Percentiles rank a stretch among this genome's conserved stretches.
Evolutionary conservation across 2,797 vertebrate genomes (phyloP).

Genomic region (Micrastur ruficollis): DNA sequence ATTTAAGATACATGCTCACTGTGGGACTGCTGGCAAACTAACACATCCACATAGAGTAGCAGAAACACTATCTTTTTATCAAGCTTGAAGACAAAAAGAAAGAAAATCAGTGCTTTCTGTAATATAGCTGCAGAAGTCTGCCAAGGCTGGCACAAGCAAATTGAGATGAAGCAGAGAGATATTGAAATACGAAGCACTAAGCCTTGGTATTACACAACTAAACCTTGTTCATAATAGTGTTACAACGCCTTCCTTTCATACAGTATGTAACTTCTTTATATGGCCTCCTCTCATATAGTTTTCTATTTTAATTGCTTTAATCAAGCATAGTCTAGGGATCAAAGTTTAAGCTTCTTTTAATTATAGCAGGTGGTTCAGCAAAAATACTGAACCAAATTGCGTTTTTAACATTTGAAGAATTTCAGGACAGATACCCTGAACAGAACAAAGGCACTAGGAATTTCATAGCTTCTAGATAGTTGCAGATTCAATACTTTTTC

Average conservation of each 20-base stretch:
- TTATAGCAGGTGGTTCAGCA: slow-evolving; percentile 21
- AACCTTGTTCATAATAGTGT: not conserved
- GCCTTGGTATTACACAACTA: not conserved
- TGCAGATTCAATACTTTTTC: not conserved
- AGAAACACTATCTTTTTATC: not conserved
- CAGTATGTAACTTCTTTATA: not conserved
- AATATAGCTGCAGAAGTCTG: not conserved
- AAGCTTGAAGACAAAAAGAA: not conserved
- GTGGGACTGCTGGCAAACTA: not conserved
- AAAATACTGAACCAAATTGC: not conserved
- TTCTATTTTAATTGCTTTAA: slow-evolving; percentile 53
- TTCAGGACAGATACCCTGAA: not conserved
- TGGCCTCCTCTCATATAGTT: not conserved
- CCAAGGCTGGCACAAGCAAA: not conserved
- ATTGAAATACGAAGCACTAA: not conserved
- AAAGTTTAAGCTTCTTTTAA: slow-evolving; percentile 5
- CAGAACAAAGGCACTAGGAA: not conserved
- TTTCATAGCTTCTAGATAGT: not conserved
- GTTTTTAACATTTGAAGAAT: not conserved
- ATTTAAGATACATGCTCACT: not conserved
- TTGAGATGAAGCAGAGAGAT: not conserved
- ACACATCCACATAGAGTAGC: not conserved
- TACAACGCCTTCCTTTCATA: slow-evolving; percentile 12
- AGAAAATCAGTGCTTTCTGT: not conserved
- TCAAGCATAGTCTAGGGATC: slow-evolving; percentile 14